Base-by-base conservation (phyloP, 1,140 invertebrate genomes). In the Drosophila equinoxialis region DNA sequence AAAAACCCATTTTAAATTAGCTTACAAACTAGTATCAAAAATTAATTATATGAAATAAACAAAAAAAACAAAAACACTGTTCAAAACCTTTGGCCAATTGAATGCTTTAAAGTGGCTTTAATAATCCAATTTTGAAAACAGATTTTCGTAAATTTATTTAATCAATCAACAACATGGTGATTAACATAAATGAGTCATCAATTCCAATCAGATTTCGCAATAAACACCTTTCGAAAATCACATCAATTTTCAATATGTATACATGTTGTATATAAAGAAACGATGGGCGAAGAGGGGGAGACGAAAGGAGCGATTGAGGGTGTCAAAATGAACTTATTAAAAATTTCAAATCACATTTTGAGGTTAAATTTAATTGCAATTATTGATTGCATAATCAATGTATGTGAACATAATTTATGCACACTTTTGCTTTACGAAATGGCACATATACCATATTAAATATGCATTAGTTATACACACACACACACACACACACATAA, bases 371-470 rank as follows among this genome's bases (percentile, higher is more conserved):
- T 76, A 76, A 76, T 76, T 76, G 74, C 66, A 35, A 17, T 39
- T 65, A 77, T 76, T 65, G 74, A 77, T 77, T 67, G 55, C 45
- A 45, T 35, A 81, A 75, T 64, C 73, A 76, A 82, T 75, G 17
- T 23, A 51, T 51, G 17, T 51, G 45, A 23, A 51, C 6, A 51
- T 79, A 67, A 87, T 70, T 76, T 70, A 77, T 70, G 23, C 6
- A 64, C 65, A 75, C 74, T 37, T 78, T 74, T 59, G 67, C 68
- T 71, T 68, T 68, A 8, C 67, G 8, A 51, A 51, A 77, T 72
- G 63, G 48, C 68, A 57, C 68, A 70, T 67, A 66, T 42, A 77
- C 65, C 80, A 87, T 85, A 87, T 85, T 85, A 85, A 87, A 87
- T 85, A 87, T 87, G 79, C 82, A 85, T 85, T 85, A 85, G 70